A percentile compares a stretch with the other conserved stretches of the same genome.
These are phyloP conservation scores for Anseranas semipalmata DNA, from an alignment of 2,113 vertebrate species.

Conservation along the genomic window DNA sequence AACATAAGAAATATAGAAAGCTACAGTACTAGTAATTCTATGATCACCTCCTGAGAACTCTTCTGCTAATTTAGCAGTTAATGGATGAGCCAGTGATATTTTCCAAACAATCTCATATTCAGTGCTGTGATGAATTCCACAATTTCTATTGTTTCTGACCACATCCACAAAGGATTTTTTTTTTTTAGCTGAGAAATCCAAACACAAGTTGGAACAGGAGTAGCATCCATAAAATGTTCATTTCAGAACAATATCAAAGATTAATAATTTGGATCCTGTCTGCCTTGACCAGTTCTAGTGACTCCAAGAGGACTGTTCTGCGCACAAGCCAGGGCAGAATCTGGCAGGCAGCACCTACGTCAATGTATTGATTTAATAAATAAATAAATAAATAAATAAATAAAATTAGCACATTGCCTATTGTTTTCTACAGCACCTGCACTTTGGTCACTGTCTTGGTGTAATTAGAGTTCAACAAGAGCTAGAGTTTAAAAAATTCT, in stretches of 20 bases:
- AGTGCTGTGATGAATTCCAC: background rate
- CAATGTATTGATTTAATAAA: conserved; percentile 45
- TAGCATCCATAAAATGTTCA: conserved; percentile 29
- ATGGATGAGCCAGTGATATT: conserved; percentile 40
- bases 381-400: background rate
- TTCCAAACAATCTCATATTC: conserved; percentile 47
- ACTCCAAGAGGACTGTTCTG: background rate
- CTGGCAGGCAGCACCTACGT: conserved; percentile 1
- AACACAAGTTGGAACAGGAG: conserved; percentile 33
- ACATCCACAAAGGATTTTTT: background rate
- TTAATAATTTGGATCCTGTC: conserved; percentile 43
- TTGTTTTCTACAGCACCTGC: background rate
- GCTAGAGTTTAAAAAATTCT: background rate
- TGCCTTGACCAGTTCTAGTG: background rate
- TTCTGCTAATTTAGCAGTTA: conserved; percentile 57
- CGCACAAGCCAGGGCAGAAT: background rate
- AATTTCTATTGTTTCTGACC: conserved; percentile 45
- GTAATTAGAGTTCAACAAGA: background rate
- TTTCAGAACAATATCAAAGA: conserved; percentile 64
- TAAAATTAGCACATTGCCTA: background rate
- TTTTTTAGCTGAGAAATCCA: conserved; percentile 50
- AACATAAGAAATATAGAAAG: conserved; percentile 19
- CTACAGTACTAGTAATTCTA: background rate
- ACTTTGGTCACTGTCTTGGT: background rate
- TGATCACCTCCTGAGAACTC: conserved; percentile 36